phyloP scores from a whole-genome alignment of 1,140 invertebrate species.

The Lutraria rhynchaena region DNA sequence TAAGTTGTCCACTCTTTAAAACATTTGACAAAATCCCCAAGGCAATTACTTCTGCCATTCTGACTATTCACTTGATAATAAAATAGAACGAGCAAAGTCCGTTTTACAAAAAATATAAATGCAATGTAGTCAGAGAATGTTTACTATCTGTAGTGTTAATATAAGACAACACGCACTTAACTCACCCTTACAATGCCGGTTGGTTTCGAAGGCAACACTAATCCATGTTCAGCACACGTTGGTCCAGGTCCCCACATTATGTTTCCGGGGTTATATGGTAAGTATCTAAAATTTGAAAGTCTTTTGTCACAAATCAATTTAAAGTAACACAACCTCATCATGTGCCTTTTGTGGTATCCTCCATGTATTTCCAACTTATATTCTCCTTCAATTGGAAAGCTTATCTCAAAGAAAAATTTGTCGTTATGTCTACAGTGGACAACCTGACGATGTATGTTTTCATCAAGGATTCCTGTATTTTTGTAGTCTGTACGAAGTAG shows the following conservation, averaged over 20 bases:
- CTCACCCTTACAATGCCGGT: slow-evolving; percentile 31
- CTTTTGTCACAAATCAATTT: slow-evolving; percentile 39
- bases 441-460: slow-evolving; percentile 10
- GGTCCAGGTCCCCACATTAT: slow-evolving; percentile 52
- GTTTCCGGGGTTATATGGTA: slow-evolving; percentile 8
- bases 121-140: slow-evolving; percentile 1
- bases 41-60: no score
- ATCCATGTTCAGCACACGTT: slow-evolving; percentile 14
- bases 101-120: no score
- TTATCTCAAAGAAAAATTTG: slow-evolving; percentile 36
- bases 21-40: no score
- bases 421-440: slow-evolving; percentile 35
- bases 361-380: slow-evolving; percentile 38
- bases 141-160: neutral
- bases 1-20: no score
- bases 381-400: slow-evolving; percentile 51
- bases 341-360: slow-evolving; percentile 34
- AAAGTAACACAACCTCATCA: slow-evolving; percentile 31
- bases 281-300: slow-evolving; percentile 10
- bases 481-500: slow-evolving; percentile 5
- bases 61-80: no score
- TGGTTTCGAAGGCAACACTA: slow-evolving; percentile 39
- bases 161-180: no score
- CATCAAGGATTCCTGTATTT: neutral
- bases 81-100: no score